phyloP scores from a whole-genome alignment of 2,113 vertebrate genomes.

The Brachypodius melanocephalos region DNA sequence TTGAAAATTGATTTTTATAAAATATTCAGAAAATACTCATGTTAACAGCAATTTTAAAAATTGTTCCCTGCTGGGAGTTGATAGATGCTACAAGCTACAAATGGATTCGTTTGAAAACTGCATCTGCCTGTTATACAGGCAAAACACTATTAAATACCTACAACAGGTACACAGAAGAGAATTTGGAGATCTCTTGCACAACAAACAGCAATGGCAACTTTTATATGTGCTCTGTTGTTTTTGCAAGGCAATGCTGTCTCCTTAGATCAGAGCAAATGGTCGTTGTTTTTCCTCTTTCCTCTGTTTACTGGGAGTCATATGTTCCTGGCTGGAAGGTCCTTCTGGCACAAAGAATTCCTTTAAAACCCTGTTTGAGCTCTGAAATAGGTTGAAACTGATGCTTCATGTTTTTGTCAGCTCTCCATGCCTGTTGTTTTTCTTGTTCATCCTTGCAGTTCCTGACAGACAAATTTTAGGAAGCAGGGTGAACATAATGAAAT shows the following conservation, averaged over 20 bases:
- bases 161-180: not conserved
- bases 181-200: not conserved
- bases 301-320: not conserved
- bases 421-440: not conserved
- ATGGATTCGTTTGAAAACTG: not conserved
- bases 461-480: slow-evolving; percentile 26
- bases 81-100: not conserved
- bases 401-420: not conserved
- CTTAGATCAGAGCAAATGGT: not conserved
- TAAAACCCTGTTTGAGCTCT: not conserved
- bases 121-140: not conserved
- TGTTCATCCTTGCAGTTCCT: slow-evolving; percentile 1
- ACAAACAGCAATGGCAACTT: not conserved
- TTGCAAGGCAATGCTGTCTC: not conserved
- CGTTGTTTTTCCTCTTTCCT: not conserved
- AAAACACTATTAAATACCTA: not conserved
- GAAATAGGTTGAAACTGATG: not conserved
- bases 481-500: slow-evolving; percentile 23
- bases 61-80: not conserved
- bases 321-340: not conserved
- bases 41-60: not conserved
- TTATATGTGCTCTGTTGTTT: not conserved
- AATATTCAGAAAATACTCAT: slow-evolving; percentile 26
- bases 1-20: slow-evolving; percentile 41
- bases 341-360: not conserved